Evolutionary conservation across 2,888 invertebrate genomes (phyloP).

Genomic region (Arrhopalites spinosus): DNA sequence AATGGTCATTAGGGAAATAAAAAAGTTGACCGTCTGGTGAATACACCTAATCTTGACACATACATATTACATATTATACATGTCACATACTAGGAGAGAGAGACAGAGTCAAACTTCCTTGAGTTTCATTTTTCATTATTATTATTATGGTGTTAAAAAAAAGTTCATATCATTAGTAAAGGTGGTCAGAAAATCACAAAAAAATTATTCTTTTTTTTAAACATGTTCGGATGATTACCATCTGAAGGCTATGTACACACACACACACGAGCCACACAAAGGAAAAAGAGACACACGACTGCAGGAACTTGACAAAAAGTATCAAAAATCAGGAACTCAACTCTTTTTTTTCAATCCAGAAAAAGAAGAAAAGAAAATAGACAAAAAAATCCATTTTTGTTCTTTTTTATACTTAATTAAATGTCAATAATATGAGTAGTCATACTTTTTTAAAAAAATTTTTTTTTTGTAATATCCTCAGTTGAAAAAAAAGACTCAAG

Average conservation of each 20-base stretch:
- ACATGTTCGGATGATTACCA: constrained; percentile 8
- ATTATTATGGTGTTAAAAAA: not conserved
- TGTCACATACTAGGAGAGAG: not conserved
- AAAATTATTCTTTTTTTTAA: not conserved
- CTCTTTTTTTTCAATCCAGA: not conserved
- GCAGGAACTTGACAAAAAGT: not conserved
- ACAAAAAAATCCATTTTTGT: not conserved
- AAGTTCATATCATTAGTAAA: constrained; percentile 6
- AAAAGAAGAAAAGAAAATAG: too few species aligned
- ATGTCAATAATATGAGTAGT: not conserved
- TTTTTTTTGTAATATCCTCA: too few species aligned
- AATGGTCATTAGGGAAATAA: constrained; percentile 8
- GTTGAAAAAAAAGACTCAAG: not conserved
- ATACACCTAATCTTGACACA: constrained; percentile 1
- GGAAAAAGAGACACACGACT: not conserved
- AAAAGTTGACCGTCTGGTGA: not conserved
- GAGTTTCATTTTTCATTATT: constrained; percentile 8
- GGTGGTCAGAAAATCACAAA: not conserved
- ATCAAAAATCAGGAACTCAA: constrained; percentile 6
- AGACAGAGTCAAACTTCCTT: constrained; percentile 15
- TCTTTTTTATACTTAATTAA: not conserved
- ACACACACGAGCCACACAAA: not conserved
- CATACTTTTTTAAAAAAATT: not conserved
- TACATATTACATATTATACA: not conserved
- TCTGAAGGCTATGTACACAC: not conserved